phyloP scores from a whole-genome alignment of 2,888 invertebrate genomes.

The Eristalis pertinax region DNA sequence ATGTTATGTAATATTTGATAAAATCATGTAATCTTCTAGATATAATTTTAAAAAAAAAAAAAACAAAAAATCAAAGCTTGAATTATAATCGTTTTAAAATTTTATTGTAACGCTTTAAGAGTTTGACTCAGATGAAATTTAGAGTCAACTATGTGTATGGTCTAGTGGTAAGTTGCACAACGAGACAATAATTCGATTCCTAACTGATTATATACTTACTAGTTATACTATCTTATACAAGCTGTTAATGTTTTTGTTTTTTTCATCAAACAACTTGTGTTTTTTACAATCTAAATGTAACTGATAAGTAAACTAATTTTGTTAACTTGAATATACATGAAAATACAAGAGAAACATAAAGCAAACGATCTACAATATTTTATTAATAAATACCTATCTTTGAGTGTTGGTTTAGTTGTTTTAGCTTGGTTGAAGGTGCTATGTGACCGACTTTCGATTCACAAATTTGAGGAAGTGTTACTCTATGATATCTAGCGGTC shows the following conservation, averaged over 20 bases:
- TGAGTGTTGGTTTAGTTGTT: too few relatives aligned
- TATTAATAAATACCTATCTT: too few relatives aligned
- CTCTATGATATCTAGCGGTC: too few relatives aligned
- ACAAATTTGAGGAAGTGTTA: too few relatives aligned
- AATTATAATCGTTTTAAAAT: conserved; percentile 4
- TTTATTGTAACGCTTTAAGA: conserved; percentile 15
- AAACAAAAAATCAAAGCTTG: neutral
- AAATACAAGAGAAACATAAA: conserved; percentile 15
- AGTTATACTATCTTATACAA: conserved; percentile 47
- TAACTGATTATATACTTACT: conserved; percentile 37
- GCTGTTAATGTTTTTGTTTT: conserved; percentile 27
- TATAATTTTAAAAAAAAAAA: too few relatives aligned
- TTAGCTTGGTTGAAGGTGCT: too few relatives aligned
- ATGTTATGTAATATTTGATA: neutral
- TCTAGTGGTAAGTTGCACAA: conserved; percentile 60
- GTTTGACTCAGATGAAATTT: conserved; percentile 23
- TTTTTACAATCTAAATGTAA: conserved; percentile 26
- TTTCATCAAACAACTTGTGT: conserved; percentile 30
- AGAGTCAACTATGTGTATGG: conserved; percentile 15
- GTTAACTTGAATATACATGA: conserved; percentile 27
- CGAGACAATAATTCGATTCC: conserved; percentile 72
- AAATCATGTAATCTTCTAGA: neutral
- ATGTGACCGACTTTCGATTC: too few relatives aligned
- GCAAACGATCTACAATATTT: conserved; percentile 8
- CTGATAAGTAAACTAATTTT: conserved; percentile 34